phyloP scores from a whole-genome alignment of 2,888 invertebrate species.

The Diarsia dahlii region DNA sequence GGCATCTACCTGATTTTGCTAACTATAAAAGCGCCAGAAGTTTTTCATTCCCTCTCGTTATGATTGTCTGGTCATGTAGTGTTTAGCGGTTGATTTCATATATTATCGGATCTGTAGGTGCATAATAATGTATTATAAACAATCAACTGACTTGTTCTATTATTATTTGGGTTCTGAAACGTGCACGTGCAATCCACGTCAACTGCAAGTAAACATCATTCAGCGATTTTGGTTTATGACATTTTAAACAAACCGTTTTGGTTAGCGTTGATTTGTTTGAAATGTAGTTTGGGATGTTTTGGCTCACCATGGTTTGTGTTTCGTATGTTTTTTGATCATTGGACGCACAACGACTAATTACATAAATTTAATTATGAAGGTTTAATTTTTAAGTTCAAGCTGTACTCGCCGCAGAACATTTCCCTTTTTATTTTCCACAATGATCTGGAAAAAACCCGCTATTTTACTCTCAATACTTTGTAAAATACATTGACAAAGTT shows the following conservation, averaged over 20 bases:
- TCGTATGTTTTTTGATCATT: not conserved
- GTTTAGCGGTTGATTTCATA: too few relatives aligned
- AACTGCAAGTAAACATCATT: not conserved
- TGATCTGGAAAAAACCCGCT: not conserved
- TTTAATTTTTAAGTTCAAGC: too few relatives aligned
- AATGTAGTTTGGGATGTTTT: not conserved
- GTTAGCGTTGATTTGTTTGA: not conserved
- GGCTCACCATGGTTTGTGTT: not conserved
- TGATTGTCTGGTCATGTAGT: not conserved
- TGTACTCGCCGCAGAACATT: too few relatives aligned
- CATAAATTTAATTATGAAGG: too few relatives aligned
- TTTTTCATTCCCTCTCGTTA: not conserved
- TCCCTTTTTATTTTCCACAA: not conserved
- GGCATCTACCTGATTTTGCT: too few relatives aligned
- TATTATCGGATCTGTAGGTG: too few relatives aligned
- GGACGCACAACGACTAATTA: not conserved
- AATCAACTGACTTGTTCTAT: not conserved
- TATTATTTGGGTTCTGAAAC: not conserved
- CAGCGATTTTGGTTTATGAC: not conserved
- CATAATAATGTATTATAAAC: not conserved
- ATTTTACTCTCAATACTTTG: not conserved
- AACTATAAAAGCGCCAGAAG: not conserved
- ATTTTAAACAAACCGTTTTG: not conserved
- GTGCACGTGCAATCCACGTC: conserved; percentile 2
- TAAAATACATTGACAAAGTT: not conserved